phyloP scores from a whole-genome alignment of 2,113 vertebrate species.

The Abramis brama region DNA sequence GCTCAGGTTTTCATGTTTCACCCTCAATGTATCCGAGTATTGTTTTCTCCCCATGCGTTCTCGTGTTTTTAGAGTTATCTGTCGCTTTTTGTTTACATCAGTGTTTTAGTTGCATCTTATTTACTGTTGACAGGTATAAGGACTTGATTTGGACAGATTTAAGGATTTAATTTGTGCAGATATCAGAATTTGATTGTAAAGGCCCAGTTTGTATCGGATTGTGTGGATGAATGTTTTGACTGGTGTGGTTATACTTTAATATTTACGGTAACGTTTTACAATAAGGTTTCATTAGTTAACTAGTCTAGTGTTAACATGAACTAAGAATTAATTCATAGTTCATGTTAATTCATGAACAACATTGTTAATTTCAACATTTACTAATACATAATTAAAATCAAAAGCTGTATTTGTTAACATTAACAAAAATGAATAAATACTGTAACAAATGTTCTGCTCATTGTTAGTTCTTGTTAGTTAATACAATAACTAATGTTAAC shows the following conservation, averaged over 20 bases:
- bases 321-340: too few relatives aligned
- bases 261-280: too few relatives aligned
- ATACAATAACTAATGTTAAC: too few relatives aligned
- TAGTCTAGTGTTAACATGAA: too few relatives aligned
- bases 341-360: too few relatives aligned
- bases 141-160: not conserved
- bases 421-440: too few relatives aligned
- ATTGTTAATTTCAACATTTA: too few relatives aligned
- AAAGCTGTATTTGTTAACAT: too few relatives aligned
- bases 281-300: too few relatives aligned
- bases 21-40: not conserved
- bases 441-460: too few relatives aligned
- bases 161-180: not conserved
- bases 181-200: not conserved
- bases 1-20: not conserved
- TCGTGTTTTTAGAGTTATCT: not conserved
- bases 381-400: too few relatives aligned
- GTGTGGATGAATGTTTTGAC: not conserved
- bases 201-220: not conserved
- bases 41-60: not conserved
- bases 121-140: not conserved
- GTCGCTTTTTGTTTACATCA: not conserved
- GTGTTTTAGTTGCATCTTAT: not conserved
- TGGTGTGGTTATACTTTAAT: not conserved
- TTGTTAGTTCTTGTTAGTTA: too few relatives aligned